These are phyloP conservation scores for Trichoplusia ni DNA, from an alignment of 1,140 invertebrate genomes.

Conservation along the genomic window DNA sequence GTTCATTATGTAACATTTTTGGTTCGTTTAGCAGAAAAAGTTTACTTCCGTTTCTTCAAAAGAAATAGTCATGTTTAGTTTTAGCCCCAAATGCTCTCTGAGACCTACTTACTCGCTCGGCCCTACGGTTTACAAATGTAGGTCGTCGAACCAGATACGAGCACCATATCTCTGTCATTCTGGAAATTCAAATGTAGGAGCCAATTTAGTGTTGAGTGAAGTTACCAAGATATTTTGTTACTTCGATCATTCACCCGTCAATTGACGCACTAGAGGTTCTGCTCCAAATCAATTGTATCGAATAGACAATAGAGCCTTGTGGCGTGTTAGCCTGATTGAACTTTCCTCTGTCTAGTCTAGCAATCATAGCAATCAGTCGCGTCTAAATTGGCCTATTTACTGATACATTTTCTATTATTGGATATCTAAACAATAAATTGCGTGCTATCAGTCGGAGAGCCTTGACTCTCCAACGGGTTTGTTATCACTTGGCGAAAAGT, in stretches of 20 bases:
- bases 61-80: too few species aligned
- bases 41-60: not conserved
- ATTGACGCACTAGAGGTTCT: not conserved
- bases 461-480: constrained; percentile 21
- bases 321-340: constrained; percentile 24
- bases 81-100: too few species aligned
- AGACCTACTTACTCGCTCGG: too few species aligned
- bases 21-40: not conserved
- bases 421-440: constrained; percentile 27
- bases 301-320: constrained; percentile 10
- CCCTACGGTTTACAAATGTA: too few species aligned
- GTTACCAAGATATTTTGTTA: too few species aligned
- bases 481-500: constrained; percentile 33
- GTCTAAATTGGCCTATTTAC: constrained; percentile 26
- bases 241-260: too few species aligned
- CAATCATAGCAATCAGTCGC: constrained; percentile 26
- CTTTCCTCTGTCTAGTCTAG: constrained; percentile 15
- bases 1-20: constrained; percentile 1
- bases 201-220: too few species aligned
- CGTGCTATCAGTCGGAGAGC: constrained; percentile 14
- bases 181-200: too few species aligned
- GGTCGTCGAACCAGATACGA: too few species aligned
- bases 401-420: constrained; percentile 30
- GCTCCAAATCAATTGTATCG: not conserved
- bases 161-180: too few species aligned